Conservation (phyloP, 1,140 invertebrate species). For the Mycetomoellerius zeteki region DNA sequence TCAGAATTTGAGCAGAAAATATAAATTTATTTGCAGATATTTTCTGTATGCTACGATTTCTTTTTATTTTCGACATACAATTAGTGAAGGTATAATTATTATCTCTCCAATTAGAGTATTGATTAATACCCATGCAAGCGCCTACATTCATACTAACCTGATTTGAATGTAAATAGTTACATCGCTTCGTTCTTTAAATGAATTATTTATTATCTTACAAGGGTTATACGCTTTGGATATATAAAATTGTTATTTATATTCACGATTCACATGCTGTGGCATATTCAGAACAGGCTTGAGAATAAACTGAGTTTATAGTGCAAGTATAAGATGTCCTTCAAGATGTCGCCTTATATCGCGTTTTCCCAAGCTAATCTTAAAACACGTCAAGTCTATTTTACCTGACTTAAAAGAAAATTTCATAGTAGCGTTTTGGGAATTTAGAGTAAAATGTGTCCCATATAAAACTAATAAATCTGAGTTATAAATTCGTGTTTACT, state of each 20-base stretch:
- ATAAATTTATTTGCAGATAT: neutral
- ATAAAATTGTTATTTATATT: conserved; percentile 55
- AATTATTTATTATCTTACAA: conserved; percentile 31
- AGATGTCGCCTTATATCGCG: conserved; percentile 29
- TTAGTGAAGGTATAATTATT: conserved; percentile 16
- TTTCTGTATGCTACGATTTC: neutral
- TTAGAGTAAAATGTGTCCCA: neutral
- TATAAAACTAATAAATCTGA: neutral
- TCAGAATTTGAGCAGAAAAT: neutral
- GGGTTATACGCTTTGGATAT: conserved; percentile 13
- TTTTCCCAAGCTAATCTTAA: conserved; percentile 32
- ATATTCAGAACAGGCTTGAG: conserved; percentile 31
- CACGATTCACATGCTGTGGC: conserved; percentile 23
- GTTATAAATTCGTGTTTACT: conserved; percentile 28
- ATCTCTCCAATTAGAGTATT: conserved; percentile 29
- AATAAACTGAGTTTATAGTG: conserved; percentile 26
- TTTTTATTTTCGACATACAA: neutral
- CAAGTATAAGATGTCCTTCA: conserved; percentile 47
- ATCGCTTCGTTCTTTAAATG: neutral
- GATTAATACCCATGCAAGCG: neutral
- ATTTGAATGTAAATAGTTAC: conserved; percentile 10
- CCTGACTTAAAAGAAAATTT: conserved; percentile 28
- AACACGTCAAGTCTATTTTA: conserved; percentile 42
- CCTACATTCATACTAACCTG: neutral
- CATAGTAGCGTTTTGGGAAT: neutral